Percentiles rank a stretch among this genome's conserved stretches.
Conservation (phyloP, 2,797 vertebrate genomes). For the Thamnophis elegans region DNA sequence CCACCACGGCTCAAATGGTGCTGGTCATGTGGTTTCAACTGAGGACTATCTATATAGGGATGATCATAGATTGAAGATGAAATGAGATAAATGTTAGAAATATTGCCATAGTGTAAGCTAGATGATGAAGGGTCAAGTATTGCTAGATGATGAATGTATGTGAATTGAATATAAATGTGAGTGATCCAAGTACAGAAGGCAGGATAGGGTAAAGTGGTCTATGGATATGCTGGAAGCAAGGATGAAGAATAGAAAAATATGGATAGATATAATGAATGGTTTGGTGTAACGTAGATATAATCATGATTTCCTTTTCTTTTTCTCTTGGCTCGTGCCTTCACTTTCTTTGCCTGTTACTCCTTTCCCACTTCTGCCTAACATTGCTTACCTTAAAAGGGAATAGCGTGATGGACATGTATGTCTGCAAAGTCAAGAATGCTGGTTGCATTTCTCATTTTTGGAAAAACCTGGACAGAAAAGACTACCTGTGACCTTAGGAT, state of each 20-base stretch:
- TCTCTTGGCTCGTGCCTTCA: neutral
- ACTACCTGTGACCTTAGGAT: neutral
- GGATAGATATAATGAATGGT: neutral
- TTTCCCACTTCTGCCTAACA: neutral
- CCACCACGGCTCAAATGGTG: neutral
- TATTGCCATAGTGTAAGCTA: neutral
- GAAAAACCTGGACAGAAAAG: neutral
- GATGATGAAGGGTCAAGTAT: neutral
- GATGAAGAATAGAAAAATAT: neutral
- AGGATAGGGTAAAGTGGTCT: neutral
- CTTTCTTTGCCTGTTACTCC: neutral
- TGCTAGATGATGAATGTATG: neutral
- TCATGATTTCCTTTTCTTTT: neutral
- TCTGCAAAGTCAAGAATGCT: neutral
- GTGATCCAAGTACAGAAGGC: neutral
- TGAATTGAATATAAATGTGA: neutral
- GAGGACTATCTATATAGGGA: neutral
- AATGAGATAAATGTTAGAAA: neutral
- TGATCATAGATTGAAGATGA: neutral
- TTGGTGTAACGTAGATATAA: neutral
- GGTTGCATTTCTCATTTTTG: neutral
- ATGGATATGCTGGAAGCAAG: neutral
- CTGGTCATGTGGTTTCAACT: neutral
- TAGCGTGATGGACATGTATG: neutral
- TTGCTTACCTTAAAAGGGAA: neutral